phyloP scores from a whole-genome alignment of 2,113 vertebrate species.

The Australoheros scitulus region DNA sequence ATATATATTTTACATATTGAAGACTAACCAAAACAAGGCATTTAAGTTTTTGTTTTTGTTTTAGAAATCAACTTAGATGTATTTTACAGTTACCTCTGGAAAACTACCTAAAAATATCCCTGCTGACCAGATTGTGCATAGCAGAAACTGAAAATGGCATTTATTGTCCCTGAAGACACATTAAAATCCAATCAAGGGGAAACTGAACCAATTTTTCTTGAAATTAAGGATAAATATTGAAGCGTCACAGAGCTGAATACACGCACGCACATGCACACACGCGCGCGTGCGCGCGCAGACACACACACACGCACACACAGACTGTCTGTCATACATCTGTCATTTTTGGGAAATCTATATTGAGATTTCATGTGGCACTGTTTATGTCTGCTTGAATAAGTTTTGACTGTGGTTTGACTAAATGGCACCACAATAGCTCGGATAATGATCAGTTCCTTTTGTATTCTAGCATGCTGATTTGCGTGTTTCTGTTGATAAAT shows the following conservation, averaged over 20 bases:
- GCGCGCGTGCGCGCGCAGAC: not conserved
- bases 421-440: constrained; percentile 38
- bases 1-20: not conserved
- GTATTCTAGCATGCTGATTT: not conserved
- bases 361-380: not conserved
- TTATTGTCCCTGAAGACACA: constrained; percentile 12
- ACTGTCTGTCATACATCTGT: not conserved
- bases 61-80: constrained; percentile 44
- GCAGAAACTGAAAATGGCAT: constrained; percentile 25
- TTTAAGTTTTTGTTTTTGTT: not conserved
- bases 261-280: no score
- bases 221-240: constrained; percentile 9
- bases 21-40: not conserved
- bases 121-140: constrained; percentile 14
- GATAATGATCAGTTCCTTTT: constrained; percentile 31
- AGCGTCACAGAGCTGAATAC: not conserved
- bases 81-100: constrained; percentile 46
- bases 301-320: not conserved
- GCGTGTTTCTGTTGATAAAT: constrained; percentile 39
- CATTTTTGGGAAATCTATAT: constrained; percentile 27
- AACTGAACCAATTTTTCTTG: not conserved
- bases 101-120: constrained; percentile 38
- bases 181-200: constrained; percentile 14
- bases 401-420: constrained; percentile 52
- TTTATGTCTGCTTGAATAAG: constrained; percentile 11